Conservation (phyloP, 2,113 vertebrate genomes). For the Etia nguti region DNA sequence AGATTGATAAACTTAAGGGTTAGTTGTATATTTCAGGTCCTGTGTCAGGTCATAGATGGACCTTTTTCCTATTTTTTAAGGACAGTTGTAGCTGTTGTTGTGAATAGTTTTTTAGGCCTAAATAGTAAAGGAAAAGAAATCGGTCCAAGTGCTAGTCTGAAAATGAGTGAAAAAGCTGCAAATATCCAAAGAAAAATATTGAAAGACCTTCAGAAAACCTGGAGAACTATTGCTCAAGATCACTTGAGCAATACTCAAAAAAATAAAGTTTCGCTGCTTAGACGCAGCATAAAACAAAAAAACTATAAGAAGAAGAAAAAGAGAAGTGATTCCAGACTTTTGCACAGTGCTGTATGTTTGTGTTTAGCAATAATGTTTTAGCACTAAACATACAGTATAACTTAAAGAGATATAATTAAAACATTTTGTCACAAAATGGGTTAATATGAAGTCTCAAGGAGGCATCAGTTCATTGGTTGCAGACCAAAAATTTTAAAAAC, state of each 20-base stretch:
- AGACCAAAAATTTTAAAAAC: background rate
- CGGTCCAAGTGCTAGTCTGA: rapidly evolving
- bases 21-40: background rate
- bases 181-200: background rate
- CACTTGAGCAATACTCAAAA: background rate
- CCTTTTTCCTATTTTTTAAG: background rate
- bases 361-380: background rate
- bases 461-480: background rate
- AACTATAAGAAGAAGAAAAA: background rate
- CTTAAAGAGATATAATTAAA: background rate
- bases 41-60: background rate
- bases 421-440: background rate
- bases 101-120: background rate
- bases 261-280: background rate
- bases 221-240: background rate
- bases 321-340: background rate
- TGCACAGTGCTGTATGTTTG: background rate
- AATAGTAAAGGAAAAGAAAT: background rate
- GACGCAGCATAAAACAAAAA: background rate
- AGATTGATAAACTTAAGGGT: background rate
- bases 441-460: background rate
- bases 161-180: background rate
- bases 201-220: background rate
- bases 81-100: background rate
- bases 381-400: background rate